Percentiles rank a stretch among this genome's conserved stretches.
Conservation (phyloP, 2,797 vertebrate species). For the Gadopsis bispinosus region DNA sequence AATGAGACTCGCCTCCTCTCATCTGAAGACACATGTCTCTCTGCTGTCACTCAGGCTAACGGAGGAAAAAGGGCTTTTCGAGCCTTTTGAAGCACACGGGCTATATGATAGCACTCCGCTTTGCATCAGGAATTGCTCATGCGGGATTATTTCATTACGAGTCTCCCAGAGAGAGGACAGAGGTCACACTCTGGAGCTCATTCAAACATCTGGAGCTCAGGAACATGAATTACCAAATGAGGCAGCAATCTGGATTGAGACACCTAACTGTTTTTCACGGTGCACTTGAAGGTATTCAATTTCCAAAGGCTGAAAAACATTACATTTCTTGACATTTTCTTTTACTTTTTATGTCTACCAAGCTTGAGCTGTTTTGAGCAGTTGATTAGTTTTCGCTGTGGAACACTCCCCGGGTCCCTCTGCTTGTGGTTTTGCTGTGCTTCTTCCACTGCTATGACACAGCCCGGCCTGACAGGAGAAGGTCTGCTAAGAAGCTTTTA, state of each 20-base stretch:
- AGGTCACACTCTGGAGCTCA: conserved; percentile 73
- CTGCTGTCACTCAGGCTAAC: conserved; percentile 84
- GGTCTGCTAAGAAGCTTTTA: conserved; percentile 36
- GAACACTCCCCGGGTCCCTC: conserved; percentile 33
- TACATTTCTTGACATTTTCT: conserved; percentile 26
- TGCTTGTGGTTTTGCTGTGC: conserved; percentile 49
- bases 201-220: conserved; percentile 77
- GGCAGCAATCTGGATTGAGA: conserved; percentile 61
- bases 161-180: conserved; percentile 65
- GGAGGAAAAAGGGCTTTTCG: conserved; percentile 67
- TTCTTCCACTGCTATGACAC: conserved; percentile 60
- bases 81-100: conserved; percentile 76
- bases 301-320: conserved; percentile 57
- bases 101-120: conserved; percentile 68
- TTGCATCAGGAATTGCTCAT: conserved; percentile 74
- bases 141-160: conserved; percentile 76
- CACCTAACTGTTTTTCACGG: conserved; percentile 53
- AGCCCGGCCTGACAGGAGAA: conserved; percentile 57
- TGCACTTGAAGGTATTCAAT: conserved; percentile 45
- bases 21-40: conserved; percentile 86
- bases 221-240: conserved; percentile 71
- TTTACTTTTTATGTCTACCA: conserved; percentile 34
- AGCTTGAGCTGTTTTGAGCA: conserved; percentile 53
- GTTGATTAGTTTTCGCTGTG: conserved; percentile 61
- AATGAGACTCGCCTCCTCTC: conserved; percentile 86